Evolutionary conservation across 1,140 invertebrate genomes (phyloP), one percentile per base, ranked within the genome.

Genomic region (Hycleus cichorii): DNA sequence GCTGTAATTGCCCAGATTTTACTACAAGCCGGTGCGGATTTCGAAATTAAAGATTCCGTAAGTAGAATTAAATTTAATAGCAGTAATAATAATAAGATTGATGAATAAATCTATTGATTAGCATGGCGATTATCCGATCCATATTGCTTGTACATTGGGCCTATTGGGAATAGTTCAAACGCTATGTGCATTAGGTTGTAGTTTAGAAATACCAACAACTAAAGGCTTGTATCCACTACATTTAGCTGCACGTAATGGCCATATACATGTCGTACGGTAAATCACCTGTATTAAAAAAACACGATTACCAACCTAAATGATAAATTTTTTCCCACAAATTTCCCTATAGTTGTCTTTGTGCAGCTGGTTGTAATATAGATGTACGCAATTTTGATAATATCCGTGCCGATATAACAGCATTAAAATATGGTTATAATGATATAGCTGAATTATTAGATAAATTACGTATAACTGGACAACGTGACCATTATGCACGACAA

Each of bases 331-430:
- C 32, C 32, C 32, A 0, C 4, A 52, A 47, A 38, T 49, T 44
- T 57, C 54, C 62, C 73, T 70, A 48, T 63, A 80, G 87, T 63
- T 84, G 84, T 70, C 76, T 93, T 42, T 88, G 89, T 68, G 77
- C 90, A 59, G 83, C 85, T 57, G 85, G 86, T 47, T 86, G 85
- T 67, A 80, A 83, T 59, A 80, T 86, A 6, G 84, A 87, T 63
- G 80, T 83, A 63, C 78, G 80, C 49, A 85, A 86, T 72, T 77
- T 78, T 38, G 87, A 89, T 73, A 88, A 88, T 57, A 85, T 91
- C 32, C 82, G 85, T 44, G 87, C 89, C 8, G 90, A 92, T 71
- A 87, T 92, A 24, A 87, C 88, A 58, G 89, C 90, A 11, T 77
- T 91, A 43, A 89, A 90, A 67, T 83, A 90, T 66, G 88, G 89